phyloP scores from a whole-genome alignment of 1,140 invertebrate genomes.

The Platorchestia sp. region DNA sequence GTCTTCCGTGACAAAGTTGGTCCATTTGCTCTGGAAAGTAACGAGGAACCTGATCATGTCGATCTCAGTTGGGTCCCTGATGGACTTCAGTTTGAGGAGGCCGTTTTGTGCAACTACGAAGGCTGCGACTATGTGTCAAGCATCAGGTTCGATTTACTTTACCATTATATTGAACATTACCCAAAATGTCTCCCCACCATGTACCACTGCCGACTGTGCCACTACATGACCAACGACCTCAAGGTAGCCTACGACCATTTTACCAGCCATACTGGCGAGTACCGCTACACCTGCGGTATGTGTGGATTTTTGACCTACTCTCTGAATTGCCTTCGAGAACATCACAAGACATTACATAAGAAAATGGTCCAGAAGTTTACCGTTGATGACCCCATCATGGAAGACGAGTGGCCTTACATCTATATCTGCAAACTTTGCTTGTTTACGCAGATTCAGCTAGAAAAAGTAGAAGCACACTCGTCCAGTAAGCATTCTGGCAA shows the following conservation, averaged over 20 bases:
- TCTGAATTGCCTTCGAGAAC: slow-evolving; percentile 72
- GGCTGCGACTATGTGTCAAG: slow-evolving; percentile 66
- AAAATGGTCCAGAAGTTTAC: slow-evolving; percentile 69
- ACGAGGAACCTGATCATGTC: slow-evolving; percentile 48
- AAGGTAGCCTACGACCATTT: slow-evolving; percentile 79
- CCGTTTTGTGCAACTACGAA: slow-evolving; percentile 65
- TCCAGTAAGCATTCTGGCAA: slow-evolving; percentile 73
- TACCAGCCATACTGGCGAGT: slow-evolving; percentile 81
- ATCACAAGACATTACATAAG: slow-evolving; percentile 69
- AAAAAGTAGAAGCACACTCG: slow-evolving; percentile 76
- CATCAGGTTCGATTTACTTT: slow-evolving; percentile 66
- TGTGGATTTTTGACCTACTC: slow-evolving; percentile 74
- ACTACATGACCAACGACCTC: slow-evolving; percentile 71
- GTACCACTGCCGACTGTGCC: slow-evolving; percentile 67
- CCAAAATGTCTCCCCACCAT: slow-evolving; percentile 57
- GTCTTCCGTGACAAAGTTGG: slow-evolving; percentile 64
- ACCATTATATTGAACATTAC: slow-evolving; percentile 67
- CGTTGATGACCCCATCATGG: slow-evolving; percentile 65
- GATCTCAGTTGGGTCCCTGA: slow-evolving; percentile 68
- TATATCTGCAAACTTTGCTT: slow-evolving; percentile 79
- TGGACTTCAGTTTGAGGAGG: slow-evolving; percentile 62
- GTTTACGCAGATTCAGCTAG: slow-evolving; percentile 77
- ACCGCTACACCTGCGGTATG: slow-evolving; percentile 76
- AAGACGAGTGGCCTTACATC: slow-evolving; percentile 70
- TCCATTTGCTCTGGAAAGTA: slow-evolving; percentile 49